Percentiles rank a stretch among this genome's conserved stretches.
These are phyloP conservation scores for Chaetodon trifasciatus DNA, from an alignment of 2,797 vertebrate species.

Conservation along the genomic window DNA sequence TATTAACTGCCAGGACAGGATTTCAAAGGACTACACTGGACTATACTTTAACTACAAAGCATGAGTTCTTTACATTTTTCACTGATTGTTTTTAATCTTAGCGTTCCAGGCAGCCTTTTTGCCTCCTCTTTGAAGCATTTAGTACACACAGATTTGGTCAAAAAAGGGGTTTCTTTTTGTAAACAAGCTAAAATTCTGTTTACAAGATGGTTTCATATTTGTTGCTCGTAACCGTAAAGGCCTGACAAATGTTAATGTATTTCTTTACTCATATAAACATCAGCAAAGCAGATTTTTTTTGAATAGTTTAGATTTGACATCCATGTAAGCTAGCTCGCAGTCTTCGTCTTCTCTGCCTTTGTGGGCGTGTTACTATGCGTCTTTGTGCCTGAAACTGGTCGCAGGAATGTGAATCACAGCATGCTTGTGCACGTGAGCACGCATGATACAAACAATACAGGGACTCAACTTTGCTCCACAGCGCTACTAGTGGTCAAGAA, in stretches of 20 bases:
- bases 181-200: neutral
- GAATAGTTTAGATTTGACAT: neutral
- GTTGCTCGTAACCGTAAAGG: too few relatives aligned
- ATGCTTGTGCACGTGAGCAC: neutral
- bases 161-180: neutral
- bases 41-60: slow-evolving; percentile 8
- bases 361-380: too few relatives aligned
- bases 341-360: neutral
- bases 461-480: too few relatives aligned
- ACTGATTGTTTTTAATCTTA: neutral
- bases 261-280: neutral
- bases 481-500: neutral
- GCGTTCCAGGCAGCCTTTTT: neutral
- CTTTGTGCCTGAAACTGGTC: neutral
- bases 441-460: too few relatives aligned
- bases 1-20: slow-evolving; percentile 5
- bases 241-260: neutral
- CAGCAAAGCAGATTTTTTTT: neutral
- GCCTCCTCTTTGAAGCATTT: neutral
- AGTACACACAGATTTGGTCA: neutral
- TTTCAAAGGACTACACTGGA: neutral
- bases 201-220: neutral
- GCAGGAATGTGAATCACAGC: neutral
- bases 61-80: neutral
- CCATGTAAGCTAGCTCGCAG: neutral